Evolutionary conservation across 23 tunicate species (phyloP), one percentile per base, ranked within the genome.

Genomic region (Oikopleura albicans): DNA sequence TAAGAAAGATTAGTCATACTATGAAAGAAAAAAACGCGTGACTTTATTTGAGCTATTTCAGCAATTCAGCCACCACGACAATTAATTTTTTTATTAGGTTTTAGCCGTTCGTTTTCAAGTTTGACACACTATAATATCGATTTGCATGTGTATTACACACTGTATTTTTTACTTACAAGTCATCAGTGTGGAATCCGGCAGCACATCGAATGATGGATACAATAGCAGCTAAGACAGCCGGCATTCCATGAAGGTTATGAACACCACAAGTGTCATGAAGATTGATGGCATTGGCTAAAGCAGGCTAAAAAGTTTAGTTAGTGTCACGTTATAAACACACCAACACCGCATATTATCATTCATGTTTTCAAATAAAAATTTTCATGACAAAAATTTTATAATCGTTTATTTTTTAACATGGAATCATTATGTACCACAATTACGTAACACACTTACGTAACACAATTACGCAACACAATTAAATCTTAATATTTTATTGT

Each of bases 251-350:
- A 0, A 91, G 86, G 84, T 91, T 88, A 57, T 89, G 86, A 39
- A 91, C 92, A 2, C 97, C 97, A 84, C 97, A 91, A n/a, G 97
- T 91, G 66, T 91, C 97, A 85, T 91, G 97, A 0, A 91, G 85
- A 41, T 89, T 87, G 39, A 86, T 39, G 38, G 40, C 86, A n/a
- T 84, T 75, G 63, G 66, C 40, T 40, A 91, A 86, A 40, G 86
- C 49, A 0, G 91, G 91, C 97, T 91, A 86, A 36, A 66, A 56
- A 75, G n/a, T n/a, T n/a, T n/a, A n/a, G n/a, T n/a, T 1, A 36
- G 0, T 76, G 0, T 0, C 34, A 39, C 28, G 38, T 76, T 39
- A 27, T 40, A 39, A n/a, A 66, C 16, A 0, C 0, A 29, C 84
- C n/a, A 66, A 84, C 0, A 75, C 8, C 34, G 0, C 0, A 66